These are phyloP conservation scores for Tupaia tana DNA, from an alignment of 2,113 vertebrate genomes.

Conservation along the genomic window DNA sequence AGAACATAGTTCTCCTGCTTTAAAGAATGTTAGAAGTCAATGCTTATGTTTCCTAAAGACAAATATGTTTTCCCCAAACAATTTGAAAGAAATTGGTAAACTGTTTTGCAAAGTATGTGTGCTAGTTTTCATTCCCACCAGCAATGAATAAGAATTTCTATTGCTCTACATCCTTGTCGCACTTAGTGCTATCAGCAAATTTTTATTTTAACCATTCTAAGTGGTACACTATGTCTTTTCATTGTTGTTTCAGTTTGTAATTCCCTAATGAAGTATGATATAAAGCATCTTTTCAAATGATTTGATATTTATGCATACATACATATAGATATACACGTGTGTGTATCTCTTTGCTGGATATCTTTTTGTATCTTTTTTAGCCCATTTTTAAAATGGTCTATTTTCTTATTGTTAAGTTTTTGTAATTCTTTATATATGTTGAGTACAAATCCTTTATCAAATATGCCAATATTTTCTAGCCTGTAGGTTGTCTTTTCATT, in stretches of 20 bases:
- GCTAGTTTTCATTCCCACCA: neutral
- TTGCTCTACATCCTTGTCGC: neutral
- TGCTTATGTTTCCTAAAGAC: neutral
- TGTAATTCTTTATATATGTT: neutral
- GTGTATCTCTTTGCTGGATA: neutral
- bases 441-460: neutral
- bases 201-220: neutral
- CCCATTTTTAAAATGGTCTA: neutral
- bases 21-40: neutral
- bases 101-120: neutral
- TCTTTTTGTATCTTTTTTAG: neutral
- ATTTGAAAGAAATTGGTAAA: neutral
- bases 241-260: neutral
- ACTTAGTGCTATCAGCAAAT: neutral
- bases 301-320: neutral
- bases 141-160: neutral
- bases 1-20: neutral
- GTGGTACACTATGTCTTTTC: neutral
- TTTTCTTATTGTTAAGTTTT: neutral
- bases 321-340: no score
- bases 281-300: neutral
- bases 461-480: neutral
- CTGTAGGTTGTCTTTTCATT: neutral
- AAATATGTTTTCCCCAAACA: accelerated
- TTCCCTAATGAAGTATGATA: neutral